Percentiles rank a stretch among this genome's conserved stretches.
Conservation (phyloP, 2,797 vertebrate species). For the Amblyopsis hoosieri region DNA sequence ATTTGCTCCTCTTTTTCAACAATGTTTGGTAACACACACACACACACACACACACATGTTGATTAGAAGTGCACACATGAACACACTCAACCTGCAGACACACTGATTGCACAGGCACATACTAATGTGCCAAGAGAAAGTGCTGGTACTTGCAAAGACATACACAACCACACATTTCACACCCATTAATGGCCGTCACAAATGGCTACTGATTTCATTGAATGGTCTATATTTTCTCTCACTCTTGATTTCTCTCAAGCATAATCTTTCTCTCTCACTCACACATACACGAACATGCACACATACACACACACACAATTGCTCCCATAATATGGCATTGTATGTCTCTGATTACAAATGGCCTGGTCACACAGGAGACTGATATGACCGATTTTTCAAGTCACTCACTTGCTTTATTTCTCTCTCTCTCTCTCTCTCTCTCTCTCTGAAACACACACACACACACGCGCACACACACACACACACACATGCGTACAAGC, state of each 20-base stretch:
- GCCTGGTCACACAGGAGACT: conserved; percentile 51
- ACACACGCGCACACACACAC: conserved; percentile 44
- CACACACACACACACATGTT: conserved; percentile 34
- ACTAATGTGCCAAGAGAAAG: conserved; percentile 22
- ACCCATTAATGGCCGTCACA: conserved; percentile 65
- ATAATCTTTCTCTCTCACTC: conserved; percentile 10
- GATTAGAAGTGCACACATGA: conserved; percentile 12
- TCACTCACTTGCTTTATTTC: conserved; percentile 21
- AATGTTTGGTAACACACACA: conserved; percentile 24
- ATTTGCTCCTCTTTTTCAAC: conserved; percentile 47
- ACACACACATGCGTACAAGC: conserved; percentile 51
- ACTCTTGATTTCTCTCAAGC: conserved; percentile 5
- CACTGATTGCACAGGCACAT: conserved; percentile 11
- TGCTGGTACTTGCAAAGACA: conserved; percentile 8
- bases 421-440: conserved; percentile 30
- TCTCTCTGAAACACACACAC: conserved; percentile 23
- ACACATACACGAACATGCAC: conserved; percentile 14
- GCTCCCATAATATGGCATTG: conserved; percentile 66
- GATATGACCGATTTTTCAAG: conserved; percentile 44
- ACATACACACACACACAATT: conserved; percentile 34
- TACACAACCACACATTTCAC: conserved; percentile 45
- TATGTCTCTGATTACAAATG: conserved; percentile 63
- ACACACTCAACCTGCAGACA: neutral
- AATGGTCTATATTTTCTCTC: conserved; percentile 38
- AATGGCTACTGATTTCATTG: conserved; percentile 62